These are phyloP conservation scores for Corythornis madagascariensis DNA, from an alignment of 2,113 vertebrate genomes.

Conservation along the genomic window DNA sequence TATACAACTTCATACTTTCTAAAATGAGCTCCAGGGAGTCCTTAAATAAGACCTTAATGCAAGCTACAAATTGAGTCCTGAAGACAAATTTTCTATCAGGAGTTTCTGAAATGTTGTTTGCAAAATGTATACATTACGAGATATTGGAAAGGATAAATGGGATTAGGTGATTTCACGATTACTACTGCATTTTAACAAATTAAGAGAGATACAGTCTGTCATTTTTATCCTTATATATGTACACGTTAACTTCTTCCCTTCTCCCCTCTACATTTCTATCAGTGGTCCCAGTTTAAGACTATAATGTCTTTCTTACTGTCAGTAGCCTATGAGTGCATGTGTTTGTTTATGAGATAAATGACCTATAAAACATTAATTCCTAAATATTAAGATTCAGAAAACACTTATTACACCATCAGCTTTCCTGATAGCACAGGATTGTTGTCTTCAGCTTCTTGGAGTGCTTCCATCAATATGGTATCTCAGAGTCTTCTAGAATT, in stretches of 20 bases:
- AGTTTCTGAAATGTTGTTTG: not conserved
- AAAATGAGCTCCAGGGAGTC: not conserved
- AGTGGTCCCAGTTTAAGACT: not conserved
- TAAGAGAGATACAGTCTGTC: not conserved
- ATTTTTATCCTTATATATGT: fast-evolving
- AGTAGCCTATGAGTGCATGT: not conserved
- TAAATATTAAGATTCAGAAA: constrained; percentile 2
- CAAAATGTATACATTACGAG: not conserved
- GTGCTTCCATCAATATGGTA: constrained; percentile 14
- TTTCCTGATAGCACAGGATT: not conserved
- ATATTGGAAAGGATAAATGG: not conserved
- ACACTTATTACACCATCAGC: not conserved
- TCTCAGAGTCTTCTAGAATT: constrained; percentile 23
- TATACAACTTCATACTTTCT: not conserved
- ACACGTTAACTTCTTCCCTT: not conserved
- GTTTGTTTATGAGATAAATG: not conserved
- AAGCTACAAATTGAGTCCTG: not conserved
- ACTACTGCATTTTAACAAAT: not conserved
- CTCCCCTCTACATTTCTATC: not conserved
- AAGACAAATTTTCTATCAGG: not conserved
- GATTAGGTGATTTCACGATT: not conserved
- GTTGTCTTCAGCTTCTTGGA: constrained; percentile 27
- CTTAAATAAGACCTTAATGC: not conserved
- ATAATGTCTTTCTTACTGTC: not conserved
- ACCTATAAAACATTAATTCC: not conserved